A percentile compares a stretch with the other conserved stretches of the same genome.
Evolutionary conservation across 2,888 invertebrate genomes (phyloP).

Genomic region (Lordiphosa andalusiaca): DNA sequence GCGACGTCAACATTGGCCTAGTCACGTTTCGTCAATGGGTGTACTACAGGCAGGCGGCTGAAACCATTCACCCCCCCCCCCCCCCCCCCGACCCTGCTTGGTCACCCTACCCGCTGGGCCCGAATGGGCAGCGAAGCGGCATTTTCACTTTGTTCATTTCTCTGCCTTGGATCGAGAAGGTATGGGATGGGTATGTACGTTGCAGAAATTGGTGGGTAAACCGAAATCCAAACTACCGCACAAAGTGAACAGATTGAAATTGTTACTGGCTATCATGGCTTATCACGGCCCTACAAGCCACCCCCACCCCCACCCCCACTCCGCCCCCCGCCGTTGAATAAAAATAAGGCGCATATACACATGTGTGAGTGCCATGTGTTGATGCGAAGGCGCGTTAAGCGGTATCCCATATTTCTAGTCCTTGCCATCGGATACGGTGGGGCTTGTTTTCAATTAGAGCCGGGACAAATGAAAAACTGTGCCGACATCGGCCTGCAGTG

Average conservation of each 20-base stretch:
- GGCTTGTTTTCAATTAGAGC: constrained; percentile 46
- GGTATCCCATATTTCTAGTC: constrained; percentile 1
- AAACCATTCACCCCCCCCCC: not conserved
- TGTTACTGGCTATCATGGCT: no score
- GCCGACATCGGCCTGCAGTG: constrained; percentile 36
- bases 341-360: no score
- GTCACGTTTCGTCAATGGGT: constrained; percentile 47
- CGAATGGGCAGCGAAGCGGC: constrained; percentile 6
- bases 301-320: no score
- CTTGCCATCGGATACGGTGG: not conserved
- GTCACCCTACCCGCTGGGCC: no score
- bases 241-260: no score
- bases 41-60: not conserved
- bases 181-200: no score
- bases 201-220: not conserved
- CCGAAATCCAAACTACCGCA: not conserved
- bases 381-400: not conserved
- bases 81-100: no score
- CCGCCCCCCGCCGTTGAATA: no score
- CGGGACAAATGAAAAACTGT: constrained; percentile 37
- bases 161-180: no score
- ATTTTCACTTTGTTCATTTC: not conserved
- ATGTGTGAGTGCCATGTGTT: no score
- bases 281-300: no score
- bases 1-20: constrained; percentile 48